phyloP scores from a whole-genome alignment of 2,113 vertebrate species.

The Chascanopsetta lugubris region DNA sequence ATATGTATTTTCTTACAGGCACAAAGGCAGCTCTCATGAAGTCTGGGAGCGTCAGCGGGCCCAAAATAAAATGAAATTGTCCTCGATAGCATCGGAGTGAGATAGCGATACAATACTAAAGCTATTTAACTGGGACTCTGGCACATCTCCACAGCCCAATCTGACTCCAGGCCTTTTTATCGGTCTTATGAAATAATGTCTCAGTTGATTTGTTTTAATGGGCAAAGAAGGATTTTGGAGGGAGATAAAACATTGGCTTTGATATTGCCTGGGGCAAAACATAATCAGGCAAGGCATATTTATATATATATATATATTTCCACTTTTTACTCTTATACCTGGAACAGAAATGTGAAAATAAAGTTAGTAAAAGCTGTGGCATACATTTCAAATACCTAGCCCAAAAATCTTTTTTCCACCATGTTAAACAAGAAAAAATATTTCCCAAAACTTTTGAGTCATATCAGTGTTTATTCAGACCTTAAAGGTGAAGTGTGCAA shows the following conservation, averaged over 20 bases:
- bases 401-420: too few species aligned
- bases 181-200: constrained; percentile 66
- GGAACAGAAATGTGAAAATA: constrained; percentile 6
- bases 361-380: too few species aligned
- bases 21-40: constrained; percentile 31
- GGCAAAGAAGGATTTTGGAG: constrained; percentile 50
- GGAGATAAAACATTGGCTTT: constrained; percentile 56
- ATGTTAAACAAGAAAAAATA: too few species aligned
- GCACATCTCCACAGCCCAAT: constrained; percentile 63
- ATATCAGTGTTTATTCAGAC: too few species aligned
- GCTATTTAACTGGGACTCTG: constrained; percentile 64
- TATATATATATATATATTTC: neutral
- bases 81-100: constrained; percentile 60
- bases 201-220: constrained; percentile 68
- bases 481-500: too few species aligned
- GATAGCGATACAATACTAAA: constrained; percentile 62
- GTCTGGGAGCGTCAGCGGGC: constrained; percentile 18
- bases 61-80: constrained; percentile 61
- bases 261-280: constrained; percentile 44
- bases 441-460: too few species aligned
- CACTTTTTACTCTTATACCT: neutral
- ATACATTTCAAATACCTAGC: too few species aligned
- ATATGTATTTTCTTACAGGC: constrained; percentile 26
- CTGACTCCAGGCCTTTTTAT: constrained; percentile 67
- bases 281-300: constrained; percentile 23